These are phyloP conservation scores for Caenorhabditis remanei DNA, from an alignment of 1,140 invertebrate species.

Conservation along the genomic window DNA sequence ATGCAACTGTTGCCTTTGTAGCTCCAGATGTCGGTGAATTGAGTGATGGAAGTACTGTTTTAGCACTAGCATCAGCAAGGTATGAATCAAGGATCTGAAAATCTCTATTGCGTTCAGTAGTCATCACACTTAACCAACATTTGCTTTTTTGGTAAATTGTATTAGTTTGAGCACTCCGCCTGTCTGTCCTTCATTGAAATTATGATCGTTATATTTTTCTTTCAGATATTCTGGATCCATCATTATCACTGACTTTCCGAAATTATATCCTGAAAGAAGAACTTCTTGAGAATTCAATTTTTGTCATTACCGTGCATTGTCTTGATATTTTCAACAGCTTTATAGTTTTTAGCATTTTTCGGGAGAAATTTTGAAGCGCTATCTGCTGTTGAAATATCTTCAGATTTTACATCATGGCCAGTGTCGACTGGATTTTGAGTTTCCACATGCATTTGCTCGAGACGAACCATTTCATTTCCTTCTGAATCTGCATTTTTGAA, in stretches of 20 bases:
- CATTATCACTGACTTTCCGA: conserved; percentile 40
- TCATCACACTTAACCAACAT: background rate
- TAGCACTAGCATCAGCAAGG: background rate
- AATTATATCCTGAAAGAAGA: conserved; percentile 9
- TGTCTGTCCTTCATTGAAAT: conserved; percentile 44
- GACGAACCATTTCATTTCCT: conserved; percentile 46
- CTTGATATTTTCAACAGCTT: conserved; percentile 12
- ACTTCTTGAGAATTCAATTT: background rate
- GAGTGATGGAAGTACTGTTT: conserved; percentile 20
- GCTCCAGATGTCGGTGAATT: conserved; percentile 21
- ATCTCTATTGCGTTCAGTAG: background rate
- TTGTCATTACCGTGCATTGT: background rate
- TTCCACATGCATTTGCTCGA: conserved; percentile 46
- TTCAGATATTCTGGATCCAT: conserved; percentile 42
- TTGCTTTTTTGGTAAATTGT: conserved; percentile 50
- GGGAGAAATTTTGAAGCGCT: background rate
- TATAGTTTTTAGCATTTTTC: background rate
- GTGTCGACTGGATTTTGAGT: background rate
- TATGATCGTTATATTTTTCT: conserved; percentile 43
- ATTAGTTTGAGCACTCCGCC: conserved; percentile 29
- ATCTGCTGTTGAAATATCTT: background rate
- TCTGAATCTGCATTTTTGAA: conserved; percentile 48
- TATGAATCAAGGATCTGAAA: conserved; percentile 31
- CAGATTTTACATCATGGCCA: background rate
- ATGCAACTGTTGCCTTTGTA: conserved; percentile 1